Conservation (phyloP, 35 echinoderm and acorn worm species). For the Stichopus chloronotus region DNA sequence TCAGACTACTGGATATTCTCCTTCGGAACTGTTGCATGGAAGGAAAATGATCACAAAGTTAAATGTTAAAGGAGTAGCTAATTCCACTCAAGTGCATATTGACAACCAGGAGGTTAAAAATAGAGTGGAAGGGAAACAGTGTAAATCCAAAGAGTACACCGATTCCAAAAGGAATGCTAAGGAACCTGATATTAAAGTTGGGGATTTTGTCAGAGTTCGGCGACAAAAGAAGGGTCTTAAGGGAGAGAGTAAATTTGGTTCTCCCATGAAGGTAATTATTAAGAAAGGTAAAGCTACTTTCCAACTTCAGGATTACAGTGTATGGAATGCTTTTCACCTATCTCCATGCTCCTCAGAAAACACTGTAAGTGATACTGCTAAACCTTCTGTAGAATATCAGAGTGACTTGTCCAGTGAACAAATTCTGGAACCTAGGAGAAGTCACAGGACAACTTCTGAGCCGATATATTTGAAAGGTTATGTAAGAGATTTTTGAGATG, state of each 20-base stretch:
- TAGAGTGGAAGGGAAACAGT: slow-evolving; percentile 20
- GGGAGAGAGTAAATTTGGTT: slow-evolving; percentile 37
- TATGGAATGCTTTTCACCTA: slow-evolving; percentile 45
- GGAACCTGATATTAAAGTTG: slow-evolving; percentile 27
- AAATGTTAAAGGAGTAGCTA: slow-evolving; percentile 11
- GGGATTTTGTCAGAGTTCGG: slow-evolving; percentile 32
- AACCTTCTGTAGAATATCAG: background rate
- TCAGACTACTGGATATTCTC: slow-evolving; percentile 64
- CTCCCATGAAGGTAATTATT: slow-evolving; percentile 36
- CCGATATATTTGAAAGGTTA: slow-evolving; percentile 19
- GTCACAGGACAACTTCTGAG: background rate
- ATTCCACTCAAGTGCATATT: background rate
- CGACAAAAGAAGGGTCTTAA: slow-evolving; percentile 32
- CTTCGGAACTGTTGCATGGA: slow-evolving; percentile 64
- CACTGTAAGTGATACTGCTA: background rate
- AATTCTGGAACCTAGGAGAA: background rate
- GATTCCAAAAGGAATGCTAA: slow-evolving; percentile 36
- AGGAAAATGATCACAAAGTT: slow-evolving; percentile 50
- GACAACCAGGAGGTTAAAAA: slow-evolving; percentile 18
- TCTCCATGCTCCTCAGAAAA: background rate
- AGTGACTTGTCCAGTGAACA: background rate
- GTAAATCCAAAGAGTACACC: slow-evolving; percentile 19
- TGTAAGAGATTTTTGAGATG: slow-evolving; percentile 23
- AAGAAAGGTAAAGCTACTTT: slow-evolving; percentile 40
- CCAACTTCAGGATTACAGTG: slow-evolving; percentile 31